phyloP scores from a whole-genome alignment of 2,797 vertebrate genomes.

The Graptemys geographica region DNA sequence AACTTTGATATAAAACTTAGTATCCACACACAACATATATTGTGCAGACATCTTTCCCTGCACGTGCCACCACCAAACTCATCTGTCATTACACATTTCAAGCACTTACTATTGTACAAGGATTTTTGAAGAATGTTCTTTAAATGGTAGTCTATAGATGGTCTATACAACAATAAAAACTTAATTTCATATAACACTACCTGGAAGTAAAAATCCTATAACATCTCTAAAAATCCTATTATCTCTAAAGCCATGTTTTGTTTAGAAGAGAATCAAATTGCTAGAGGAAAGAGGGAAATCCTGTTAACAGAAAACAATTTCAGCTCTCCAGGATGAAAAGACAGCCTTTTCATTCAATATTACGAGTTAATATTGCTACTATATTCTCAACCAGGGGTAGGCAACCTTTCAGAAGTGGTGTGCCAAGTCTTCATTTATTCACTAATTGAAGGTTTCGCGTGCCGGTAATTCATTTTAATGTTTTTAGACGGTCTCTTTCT shows the following conservation, averaged over 20 bases:
- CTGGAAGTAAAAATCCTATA: rapidly evolving
- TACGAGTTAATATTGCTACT: neutral
- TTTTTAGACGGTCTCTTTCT: too few species aligned
- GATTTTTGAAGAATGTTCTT: neutral
- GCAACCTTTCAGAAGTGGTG: too few species aligned
- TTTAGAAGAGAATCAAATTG: neutral
- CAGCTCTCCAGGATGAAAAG: neutral
- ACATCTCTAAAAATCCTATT: neutral
- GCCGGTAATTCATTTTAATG: too few species aligned
- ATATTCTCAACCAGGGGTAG: too few species aligned
- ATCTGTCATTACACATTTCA: neutral
- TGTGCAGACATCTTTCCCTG: neutral
- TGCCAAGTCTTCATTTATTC: too few species aligned
- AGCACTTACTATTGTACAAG: neutral
- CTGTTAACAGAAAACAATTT: neutral
- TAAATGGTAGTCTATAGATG: neutral
- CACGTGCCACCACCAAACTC: neutral
- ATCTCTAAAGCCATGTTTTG: neutral
- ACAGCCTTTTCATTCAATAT: neutral
- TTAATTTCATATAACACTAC: neutral
- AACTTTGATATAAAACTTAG: neutral
- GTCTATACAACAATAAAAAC: neutral
- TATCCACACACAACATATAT: neutral
- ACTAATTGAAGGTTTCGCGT: too few species aligned
- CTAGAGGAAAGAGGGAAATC: neutral